Conservation (phyloP, 2,113 vertebrate species). For the Zosterops lateralis region DNA sequence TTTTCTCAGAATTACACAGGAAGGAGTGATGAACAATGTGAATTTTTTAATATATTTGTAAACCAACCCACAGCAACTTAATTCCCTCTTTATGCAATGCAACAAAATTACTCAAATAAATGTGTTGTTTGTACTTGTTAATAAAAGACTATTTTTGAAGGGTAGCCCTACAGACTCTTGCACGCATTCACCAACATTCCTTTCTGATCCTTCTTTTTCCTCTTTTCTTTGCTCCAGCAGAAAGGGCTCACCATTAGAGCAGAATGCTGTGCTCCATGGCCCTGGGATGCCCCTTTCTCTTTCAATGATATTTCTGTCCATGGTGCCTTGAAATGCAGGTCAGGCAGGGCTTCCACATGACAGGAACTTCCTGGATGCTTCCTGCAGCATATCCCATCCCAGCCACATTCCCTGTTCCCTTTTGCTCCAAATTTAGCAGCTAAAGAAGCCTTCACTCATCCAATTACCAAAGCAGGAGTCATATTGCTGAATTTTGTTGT, state of each 20-base stretch:
- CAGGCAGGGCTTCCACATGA: not conserved
- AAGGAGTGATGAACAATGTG: not conserved
- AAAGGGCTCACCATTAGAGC: not conserved
- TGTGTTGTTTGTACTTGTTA: not conserved
- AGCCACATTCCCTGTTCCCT: not conserved
- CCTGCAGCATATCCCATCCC: not conserved
- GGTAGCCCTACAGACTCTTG: not conserved
- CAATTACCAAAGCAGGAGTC: not conserved
- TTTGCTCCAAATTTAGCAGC: not conserved
- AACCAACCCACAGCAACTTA: not conserved
- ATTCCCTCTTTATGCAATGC: not conserved
- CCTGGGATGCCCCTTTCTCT: not conserved
- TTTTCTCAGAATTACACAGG: not conserved
- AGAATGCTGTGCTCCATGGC: not conserved
- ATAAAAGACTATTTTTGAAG: not conserved
- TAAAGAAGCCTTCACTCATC: not conserved
- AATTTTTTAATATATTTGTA: not conserved
- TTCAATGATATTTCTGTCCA: not conserved
- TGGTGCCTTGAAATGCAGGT: not conserved
- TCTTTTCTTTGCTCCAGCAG: not conserved
- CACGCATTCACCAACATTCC: not conserved
- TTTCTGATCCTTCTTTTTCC: not conserved
- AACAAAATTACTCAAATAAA: not conserved
- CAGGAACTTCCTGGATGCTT: not conserved
- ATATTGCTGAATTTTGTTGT: not conserved